phyloP scores from a whole-genome alignment of 2,888 invertebrate species.

The Stenoptilia bipunctidactyla region DNA sequence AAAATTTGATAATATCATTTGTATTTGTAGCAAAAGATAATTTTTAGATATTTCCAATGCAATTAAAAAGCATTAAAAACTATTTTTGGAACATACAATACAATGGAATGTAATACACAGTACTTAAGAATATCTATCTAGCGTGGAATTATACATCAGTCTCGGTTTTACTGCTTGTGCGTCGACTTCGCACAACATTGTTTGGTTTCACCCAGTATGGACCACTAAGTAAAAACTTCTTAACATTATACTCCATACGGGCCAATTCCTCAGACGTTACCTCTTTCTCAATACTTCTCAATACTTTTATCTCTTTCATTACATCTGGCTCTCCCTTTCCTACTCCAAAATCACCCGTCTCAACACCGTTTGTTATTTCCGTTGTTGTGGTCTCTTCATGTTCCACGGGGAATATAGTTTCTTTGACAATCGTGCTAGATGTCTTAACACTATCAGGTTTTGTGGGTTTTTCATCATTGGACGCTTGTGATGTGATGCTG shows the following conservation, averaged over 20 bases:
- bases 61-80: no score
- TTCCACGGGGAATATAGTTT: slow-evolving; percentile 57
- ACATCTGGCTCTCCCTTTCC: slow-evolving; percentile 30
- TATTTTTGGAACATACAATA: no score
- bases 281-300: slow-evolving; percentile 40
- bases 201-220: slow-evolving; percentile 48
- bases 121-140: slow-evolving; percentile 22
- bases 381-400: slow-evolving; percentile 45
- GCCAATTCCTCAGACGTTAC: slow-evolving; percentile 73
- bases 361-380: slow-evolving; percentile 35
- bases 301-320: slow-evolving; percentile 32
- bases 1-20: no score
- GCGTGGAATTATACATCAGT: slow-evolving; percentile 61
- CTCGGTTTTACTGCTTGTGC: slow-evolving; percentile 69
- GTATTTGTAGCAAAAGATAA: no score
- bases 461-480: slow-evolving; percentile 27
- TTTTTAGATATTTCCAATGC: no score
- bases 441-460: slow-evolving; percentile 26
- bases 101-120: no score
- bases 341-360: slow-evolving; percentile 25
- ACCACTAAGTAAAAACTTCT: slow-evolving; percentile 77
- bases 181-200: slow-evolving; percentile 41
- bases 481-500: slow-evolving; percentile 21
- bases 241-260: slow-evolving; percentile 84
- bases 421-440: slow-evolving; percentile 40